phyloP scores from a whole-genome alignment of 35 echinoderm and acorn worm species.

The Hemicentrotus pulcherrimus region DNA sequence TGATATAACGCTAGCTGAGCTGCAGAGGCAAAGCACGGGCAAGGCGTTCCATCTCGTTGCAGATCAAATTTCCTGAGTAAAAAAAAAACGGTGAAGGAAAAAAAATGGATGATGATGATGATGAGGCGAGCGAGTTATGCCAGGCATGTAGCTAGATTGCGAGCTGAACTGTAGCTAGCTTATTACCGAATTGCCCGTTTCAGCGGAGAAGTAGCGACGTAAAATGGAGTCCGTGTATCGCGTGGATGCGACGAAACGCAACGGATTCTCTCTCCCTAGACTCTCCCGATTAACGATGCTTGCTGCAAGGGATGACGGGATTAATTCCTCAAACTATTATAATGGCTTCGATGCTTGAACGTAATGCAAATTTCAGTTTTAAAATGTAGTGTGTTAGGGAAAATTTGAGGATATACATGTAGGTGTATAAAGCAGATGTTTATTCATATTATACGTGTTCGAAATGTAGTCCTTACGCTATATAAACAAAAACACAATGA shows the following conservation, averaged over 20 bases:
- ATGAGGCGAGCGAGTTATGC: constrained; percentile 7
- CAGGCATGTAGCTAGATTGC: not conserved
- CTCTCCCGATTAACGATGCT: not conserved
- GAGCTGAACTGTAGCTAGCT: not conserved
- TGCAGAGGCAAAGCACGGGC: not conserved
- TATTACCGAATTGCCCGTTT: constrained; percentile 8
- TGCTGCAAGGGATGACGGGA: not conserved
- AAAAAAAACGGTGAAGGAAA: not conserved
- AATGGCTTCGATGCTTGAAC: not conserved
- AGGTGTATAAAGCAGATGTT: no score
- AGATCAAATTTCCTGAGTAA: constrained; percentile 36
- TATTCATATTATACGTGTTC: no score
- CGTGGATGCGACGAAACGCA: not conserved
- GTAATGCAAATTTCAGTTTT: not conserved
- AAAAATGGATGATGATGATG: not conserved
- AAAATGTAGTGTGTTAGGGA: no score
- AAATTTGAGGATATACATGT: no score
- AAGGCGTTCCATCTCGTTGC: constrained; percentile 37
- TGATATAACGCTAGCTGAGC: constrained; percentile 22
- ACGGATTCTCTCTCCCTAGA: not conserved
- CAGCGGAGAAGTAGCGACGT: not conserved
- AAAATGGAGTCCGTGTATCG: not conserved
- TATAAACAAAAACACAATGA: no score
- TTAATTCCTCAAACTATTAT: not conserved
- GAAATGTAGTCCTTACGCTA: no score